These are phyloP conservation scores for Galaxea fascicularis DNA, from an alignment of 92 coral and sea anemone genomes.

Conservation along the genomic window DNA sequence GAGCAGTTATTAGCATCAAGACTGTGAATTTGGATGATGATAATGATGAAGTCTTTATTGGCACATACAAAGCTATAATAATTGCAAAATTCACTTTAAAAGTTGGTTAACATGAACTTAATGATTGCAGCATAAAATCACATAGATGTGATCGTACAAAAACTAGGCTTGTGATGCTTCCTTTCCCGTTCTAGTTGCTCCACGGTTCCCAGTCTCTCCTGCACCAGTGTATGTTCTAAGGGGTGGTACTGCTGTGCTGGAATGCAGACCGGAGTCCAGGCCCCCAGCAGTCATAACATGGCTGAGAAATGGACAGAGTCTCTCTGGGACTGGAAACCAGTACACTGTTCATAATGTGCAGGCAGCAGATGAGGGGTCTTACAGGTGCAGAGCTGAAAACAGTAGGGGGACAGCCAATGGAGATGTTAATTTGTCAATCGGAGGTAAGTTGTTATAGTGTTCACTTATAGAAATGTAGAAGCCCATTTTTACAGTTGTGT, in stretches of 20 bases:
- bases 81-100: too few relatives aligned
- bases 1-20: too few relatives aligned
- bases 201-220: slow-evolving; percentile 78
- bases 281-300: slow-evolving; percentile 84
- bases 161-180: neutral
- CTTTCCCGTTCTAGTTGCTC: slow-evolving; percentile 58
- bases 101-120: too few relatives aligned
- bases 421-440: slow-evolving; percentile 56
- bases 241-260: slow-evolving; percentile 81
- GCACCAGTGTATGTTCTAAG: slow-evolving; percentile 65
- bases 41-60: too few relatives aligned
- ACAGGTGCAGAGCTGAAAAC: slow-evolving; percentile 77
- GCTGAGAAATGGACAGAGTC: slow-evolving; percentile 63
- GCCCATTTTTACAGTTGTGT: too few relatives aligned
- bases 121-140: neutral
- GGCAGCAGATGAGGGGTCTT: slow-evolving; percentile 70
- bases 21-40: too few relatives aligned
- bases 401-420: slow-evolving; percentile 68
- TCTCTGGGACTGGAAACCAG: slow-evolving; percentile 74
- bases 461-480: too few relatives aligned
- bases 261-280: slow-evolving; percentile 86
- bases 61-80: too few relatives aligned
- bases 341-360: slow-evolving; percentile 62
- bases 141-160: neutral
- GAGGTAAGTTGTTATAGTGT: slow-evolving; percentile 59